These are phyloP conservation scores for Cololabis saira DNA, from an alignment of 2,113 vertebrate species.

Conservation along the genomic window DNA sequence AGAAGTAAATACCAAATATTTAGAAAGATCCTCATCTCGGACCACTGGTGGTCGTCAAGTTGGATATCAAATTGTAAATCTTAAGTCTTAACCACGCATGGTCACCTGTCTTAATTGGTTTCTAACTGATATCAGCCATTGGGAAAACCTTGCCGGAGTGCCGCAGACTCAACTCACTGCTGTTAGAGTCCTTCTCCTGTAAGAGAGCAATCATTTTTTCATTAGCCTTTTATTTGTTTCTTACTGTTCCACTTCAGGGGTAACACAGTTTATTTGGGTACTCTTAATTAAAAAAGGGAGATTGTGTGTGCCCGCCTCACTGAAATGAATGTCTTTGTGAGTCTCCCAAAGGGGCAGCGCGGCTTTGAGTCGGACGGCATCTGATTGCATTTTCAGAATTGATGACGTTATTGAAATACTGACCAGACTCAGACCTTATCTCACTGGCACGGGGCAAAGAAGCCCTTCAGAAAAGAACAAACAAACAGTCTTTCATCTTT, in stretches of 20 bases:
- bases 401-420: conserved; percentile 81
- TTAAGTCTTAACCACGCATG: neutral
- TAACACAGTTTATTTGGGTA: conserved; percentile 83
- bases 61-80: neutral
- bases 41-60: neutral
- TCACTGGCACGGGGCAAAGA: conserved; percentile 45
- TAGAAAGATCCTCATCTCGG: neutral
- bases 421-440: conserved; percentile 76
- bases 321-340: conserved; percentile 73
- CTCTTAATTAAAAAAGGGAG: conserved; percentile 87
- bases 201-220: conserved; percentile 85
- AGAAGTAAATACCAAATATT: too few relatives aligned
- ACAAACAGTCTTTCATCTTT: conserved; percentile 64
- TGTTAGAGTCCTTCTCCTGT: conserved; percentile 52
- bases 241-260: conserved; percentile 79
- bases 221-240: conserved; percentile 85
- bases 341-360: conserved; percentile 79
- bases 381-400: conserved; percentile 81
- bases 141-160: conserved; percentile 22
- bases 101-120: conserved; percentile 16
- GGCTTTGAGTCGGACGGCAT: conserved; percentile 67
- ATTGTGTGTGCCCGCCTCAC: conserved; percentile 70
- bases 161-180: conserved; percentile 18
- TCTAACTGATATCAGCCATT: conserved; percentile 7
- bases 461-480: conserved; percentile 58